Percentiles rank a stretch among this genome's conserved stretches.
phyloP scores from a whole-genome alignment of 2,797 vertebrate genomes.

The Ataeniobius toweri region DNA sequence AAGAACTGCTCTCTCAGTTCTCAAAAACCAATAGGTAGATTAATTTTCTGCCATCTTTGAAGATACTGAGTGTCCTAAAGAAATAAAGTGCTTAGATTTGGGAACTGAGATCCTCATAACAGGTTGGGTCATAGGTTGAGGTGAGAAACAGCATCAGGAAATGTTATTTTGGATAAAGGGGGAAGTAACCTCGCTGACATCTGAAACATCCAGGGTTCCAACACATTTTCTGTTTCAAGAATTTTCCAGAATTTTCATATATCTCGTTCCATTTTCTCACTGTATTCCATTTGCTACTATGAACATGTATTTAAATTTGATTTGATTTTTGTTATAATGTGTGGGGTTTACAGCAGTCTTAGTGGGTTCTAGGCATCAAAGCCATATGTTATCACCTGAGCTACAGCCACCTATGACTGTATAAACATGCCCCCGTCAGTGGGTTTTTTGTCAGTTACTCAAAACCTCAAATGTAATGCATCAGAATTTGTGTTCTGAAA shows the following conservation, averaged over 20 bases:
- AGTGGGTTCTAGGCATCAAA: background rate
- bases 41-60: background rate
- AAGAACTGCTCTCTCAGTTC: constrained; percentile 41
- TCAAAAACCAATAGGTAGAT: constrained; percentile 20
- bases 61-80: background rate
- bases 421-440: background rate
- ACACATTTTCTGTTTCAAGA: background rate
- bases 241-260: background rate
- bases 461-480: too few species aligned
- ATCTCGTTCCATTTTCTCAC: background rate
- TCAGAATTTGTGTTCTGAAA: too few species aligned
- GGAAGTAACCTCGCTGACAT: background rate
- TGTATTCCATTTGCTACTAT: background rate
- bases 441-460: too few species aligned
- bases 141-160: background rate
- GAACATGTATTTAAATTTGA: background rate
- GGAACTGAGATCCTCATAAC: constrained; percentile 35
- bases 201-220: constrained; percentile 2
- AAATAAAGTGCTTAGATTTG: constrained; percentile 28
- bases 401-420: background rate
- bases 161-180: constrained; percentile 7
- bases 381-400: background rate
- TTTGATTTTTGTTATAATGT: background rate
- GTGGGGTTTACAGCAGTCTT: background rate
- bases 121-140: constrained; percentile 4